A percentile compares a stretch with the other conserved stretches of the same genome.
These are phyloP conservation scores for Aleiodes leptofemur DNA, from an alignment of 2,888 invertebrate species.

Conservation along the genomic window DNA sequence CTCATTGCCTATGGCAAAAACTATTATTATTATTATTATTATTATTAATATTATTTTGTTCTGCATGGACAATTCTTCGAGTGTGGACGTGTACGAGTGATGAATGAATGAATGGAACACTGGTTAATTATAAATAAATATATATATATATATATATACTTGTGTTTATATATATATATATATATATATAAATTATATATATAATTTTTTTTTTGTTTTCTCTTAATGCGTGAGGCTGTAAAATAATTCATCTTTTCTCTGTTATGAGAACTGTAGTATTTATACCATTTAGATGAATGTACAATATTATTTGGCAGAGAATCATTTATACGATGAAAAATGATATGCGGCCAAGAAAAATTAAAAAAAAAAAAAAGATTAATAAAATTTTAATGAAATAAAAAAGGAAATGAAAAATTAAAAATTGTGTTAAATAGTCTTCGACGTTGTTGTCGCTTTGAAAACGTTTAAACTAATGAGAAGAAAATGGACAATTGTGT, in stretches of 20 bases:
- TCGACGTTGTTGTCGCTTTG: conserved; percentile 48
- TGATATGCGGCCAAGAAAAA: conserved; percentile 10
- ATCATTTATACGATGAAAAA: conserved; percentile 9
- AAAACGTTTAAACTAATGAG: conserved; percentile 29
- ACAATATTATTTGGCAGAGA: conserved; percentile 27
- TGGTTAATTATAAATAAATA: too few species aligned
- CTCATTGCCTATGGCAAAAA: not conserved
- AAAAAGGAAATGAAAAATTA: too few species aligned
- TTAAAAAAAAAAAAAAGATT: conserved; percentile 20
- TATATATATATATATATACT: too few species aligned
- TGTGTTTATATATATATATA: too few species aligned
- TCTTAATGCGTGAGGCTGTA: conserved; percentile 19
- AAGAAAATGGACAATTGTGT: conserved; percentile 20
- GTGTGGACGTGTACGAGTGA: not conserved
- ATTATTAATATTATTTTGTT: not conserved
- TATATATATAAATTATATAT: conserved; percentile 6
- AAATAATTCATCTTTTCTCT: conserved; percentile 21
- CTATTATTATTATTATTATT: not conserved
- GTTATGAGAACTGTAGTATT: conserved; percentile 38
- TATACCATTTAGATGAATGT: conserved; percentile 46
- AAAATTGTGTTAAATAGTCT: conserved; percentile 16
- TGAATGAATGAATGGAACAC: conserved; percentile 14
- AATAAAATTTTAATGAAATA: conserved; percentile 12
- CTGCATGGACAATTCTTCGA: conserved; percentile 12
- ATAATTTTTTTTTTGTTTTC: conserved; percentile 15